Base-by-base conservation (phyloP, 2,888 invertebrate species). In the Sinelater perroti region DNA sequence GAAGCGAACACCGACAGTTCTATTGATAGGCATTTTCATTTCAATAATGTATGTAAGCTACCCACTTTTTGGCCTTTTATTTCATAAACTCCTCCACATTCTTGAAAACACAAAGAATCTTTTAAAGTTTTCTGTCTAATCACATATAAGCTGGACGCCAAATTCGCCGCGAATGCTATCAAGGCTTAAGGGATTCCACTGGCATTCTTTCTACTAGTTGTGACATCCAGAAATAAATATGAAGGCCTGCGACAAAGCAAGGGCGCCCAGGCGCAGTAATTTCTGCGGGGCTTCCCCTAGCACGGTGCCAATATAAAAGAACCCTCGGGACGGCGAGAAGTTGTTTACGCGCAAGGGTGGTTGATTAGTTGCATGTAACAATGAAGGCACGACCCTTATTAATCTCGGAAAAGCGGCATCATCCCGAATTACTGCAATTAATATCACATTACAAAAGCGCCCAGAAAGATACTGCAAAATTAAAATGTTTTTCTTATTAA, bases 301-400 rank as follows among this genome's bases (percentile, higher is more conserved):
- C 10, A 40, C 24, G 40, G 40, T 40, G 40, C 40, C 40, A 40
- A 49, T 49, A 49, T 49, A 49, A 49, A 49, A 49, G 47, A 49
- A 49, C 47, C 47, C 35, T 49, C 26, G 47, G 47, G 47, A 49
- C 14, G 47, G 36, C 40, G 40, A 40, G 40, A 49, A 49, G 47
- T 49, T 49, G 47, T 49, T 47, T 49, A 49, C 47, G 47, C 47
- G 21, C 21, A 35, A 36, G 47, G 47, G 47, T 20, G 33, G 47
- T 36, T 49, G 47, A 49, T 49, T 49, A 49, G 47, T 49, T 49
- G 24, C 47, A 35, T 20, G 36, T 49, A 49, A 49, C 47, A 49
- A 49, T 49, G 31, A 26, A 13, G 16, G 47, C 47, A 49, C 13
- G 36, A 49, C 47, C 47, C 47, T 49, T 49, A 49, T 49, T 49